Conservation (phyloP, 2,888 invertebrate species). For the Rugalucina vietnamica region DNA sequence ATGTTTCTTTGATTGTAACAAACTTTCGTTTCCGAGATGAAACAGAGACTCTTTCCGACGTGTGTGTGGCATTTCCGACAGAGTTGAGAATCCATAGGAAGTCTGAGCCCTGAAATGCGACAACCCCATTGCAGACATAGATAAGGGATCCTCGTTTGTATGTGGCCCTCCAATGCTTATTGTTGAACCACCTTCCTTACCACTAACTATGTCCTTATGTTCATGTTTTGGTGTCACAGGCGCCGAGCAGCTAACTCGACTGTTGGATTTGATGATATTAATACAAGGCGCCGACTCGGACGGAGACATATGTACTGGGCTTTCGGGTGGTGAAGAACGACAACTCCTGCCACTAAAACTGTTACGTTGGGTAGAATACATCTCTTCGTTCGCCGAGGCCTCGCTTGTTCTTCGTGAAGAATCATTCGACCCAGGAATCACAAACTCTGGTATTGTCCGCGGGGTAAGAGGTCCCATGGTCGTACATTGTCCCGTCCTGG, state of each 20-base stretch:
- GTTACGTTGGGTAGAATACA: constrained; percentile 46
- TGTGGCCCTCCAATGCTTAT: constrained; percentile 34
- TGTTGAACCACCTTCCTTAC: constrained; percentile 20
- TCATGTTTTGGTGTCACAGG: constrained; percentile 76
- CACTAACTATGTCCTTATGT: constrained; percentile 49
- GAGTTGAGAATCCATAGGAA: constrained; percentile 74
- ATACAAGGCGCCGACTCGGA: constrained; percentile 55
- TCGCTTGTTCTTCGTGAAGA: constrained; percentile 73
- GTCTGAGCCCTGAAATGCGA: constrained; percentile 74
- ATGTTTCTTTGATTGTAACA: constrained; percentile 37
- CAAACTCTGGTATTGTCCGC: constrained; percentile 77
- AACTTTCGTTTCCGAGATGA: constrained; percentile 59
- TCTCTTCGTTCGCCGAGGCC: constrained; percentile 57
- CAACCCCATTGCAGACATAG: constrained; percentile 73
- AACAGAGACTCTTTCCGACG: constrained; percentile 77
- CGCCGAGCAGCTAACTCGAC: constrained; percentile 57
- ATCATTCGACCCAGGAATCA: constrained; percentile 76
- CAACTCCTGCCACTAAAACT: constrained; percentile 68
- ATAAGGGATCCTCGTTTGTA: constrained; percentile 75
- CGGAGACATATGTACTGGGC: constrained; percentile 43
- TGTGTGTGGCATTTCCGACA: constrained; percentile 75
- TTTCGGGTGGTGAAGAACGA: constrained; percentile 45
- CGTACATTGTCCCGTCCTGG: constrained; percentile 22
- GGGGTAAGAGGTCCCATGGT: constrained; percentile 72
- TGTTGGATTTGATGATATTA: constrained; percentile 22